phyloP scores from a whole-genome alignment of 2,113 vertebrate species.

The Danionella cerebrum region DNA sequence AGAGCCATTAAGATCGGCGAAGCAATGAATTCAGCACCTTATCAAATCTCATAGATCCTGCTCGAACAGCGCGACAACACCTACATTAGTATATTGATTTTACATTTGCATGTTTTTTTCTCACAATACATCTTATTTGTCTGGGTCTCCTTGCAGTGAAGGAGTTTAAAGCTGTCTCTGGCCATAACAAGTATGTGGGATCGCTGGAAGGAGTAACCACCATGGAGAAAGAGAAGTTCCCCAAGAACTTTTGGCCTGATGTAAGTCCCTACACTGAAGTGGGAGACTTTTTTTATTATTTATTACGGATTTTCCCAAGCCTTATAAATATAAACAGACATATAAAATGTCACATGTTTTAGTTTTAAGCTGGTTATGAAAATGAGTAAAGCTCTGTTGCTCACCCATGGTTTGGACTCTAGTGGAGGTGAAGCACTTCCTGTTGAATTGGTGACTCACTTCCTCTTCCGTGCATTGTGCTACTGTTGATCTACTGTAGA shows the following conservation, averaged over 20 bases:
- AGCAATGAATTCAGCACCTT: constrained; percentile 50
- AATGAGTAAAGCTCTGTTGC: too few species aligned
- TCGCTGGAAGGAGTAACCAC: constrained; percentile 56
- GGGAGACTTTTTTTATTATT: too few species aligned
- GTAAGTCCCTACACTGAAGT: constrained; percentile 55
- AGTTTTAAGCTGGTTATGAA: too few species aligned
- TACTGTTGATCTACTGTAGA: too few species aligned
- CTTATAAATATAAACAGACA: too few species aligned
- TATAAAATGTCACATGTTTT: too few species aligned
- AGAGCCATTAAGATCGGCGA: constrained; percentile 65
- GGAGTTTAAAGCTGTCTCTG: constrained; percentile 61
- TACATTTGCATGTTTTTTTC: constrained; percentile 60
- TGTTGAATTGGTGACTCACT: too few species aligned
- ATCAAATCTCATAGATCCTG: constrained; percentile 67
- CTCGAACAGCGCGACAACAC: constrained; percentile 49
- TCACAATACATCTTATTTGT: constrained; percentile 22
- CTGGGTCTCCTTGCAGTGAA: constrained; percentile 47
- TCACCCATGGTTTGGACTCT: too few species aligned
- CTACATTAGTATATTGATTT: constrained; percentile 73
- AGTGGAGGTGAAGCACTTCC: too few species aligned
- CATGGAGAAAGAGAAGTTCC: constrained; percentile 69
- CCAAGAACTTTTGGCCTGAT: constrained; percentile 70
- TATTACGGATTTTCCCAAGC: too few species aligned
- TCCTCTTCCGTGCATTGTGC: too few species aligned
- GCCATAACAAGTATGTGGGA: constrained; percentile 54